These are phyloP conservation scores for Grapholita molesta DNA, from an alignment of 1,140 invertebrate genomes.

Conservation along the genomic window DNA sequence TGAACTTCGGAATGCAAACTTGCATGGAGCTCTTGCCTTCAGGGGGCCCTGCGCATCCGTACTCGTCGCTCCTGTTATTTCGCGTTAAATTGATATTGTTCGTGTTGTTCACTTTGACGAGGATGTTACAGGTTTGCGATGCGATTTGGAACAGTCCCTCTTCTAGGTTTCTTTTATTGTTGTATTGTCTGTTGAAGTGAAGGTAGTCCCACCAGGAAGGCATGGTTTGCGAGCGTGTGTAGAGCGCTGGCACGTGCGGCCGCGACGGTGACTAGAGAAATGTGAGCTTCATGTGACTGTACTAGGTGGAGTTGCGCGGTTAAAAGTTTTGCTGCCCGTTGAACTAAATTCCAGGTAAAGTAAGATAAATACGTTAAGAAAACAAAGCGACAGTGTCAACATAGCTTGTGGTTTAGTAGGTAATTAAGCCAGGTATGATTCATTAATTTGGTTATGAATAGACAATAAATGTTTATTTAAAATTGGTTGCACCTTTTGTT, in stretches of 20 bases:
- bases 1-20: conserved; percentile 67
- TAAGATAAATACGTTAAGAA: not conserved
- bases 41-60: conserved; percentile 72
- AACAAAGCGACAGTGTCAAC: too few relatives aligned
- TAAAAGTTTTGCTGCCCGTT: conserved; percentile 28
- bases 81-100: conserved; percentile 85
- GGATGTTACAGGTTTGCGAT: conserved; percentile 84
- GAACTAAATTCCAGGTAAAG: not conserved
- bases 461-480: too few relatives aligned
- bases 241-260: conserved; percentile 34
- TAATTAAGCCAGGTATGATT: too few relatives aligned
- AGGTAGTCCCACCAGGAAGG: conserved; percentile 80
- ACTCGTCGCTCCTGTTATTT: conserved; percentile 81
- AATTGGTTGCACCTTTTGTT: too few relatives aligned
- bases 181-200: conserved; percentile 71
- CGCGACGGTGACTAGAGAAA: conserved; percentile 23
- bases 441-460: too few relatives aligned
- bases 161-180: conserved; percentile 81
- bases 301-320: conserved; percentile 61
- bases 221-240: conserved; percentile 55
- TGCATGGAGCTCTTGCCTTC: conserved; percentile 63
- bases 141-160: conserved; percentile 85
- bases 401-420: too few relatives aligned
- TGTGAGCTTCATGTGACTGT: conserved; percentile 36
- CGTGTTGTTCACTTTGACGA: conserved; percentile 86